A percentile compares a stretch with the other conserved stretches of the same genome.
Conservation (phyloP, 1,140 invertebrate species). For the Eumeta japonica region DNA sequence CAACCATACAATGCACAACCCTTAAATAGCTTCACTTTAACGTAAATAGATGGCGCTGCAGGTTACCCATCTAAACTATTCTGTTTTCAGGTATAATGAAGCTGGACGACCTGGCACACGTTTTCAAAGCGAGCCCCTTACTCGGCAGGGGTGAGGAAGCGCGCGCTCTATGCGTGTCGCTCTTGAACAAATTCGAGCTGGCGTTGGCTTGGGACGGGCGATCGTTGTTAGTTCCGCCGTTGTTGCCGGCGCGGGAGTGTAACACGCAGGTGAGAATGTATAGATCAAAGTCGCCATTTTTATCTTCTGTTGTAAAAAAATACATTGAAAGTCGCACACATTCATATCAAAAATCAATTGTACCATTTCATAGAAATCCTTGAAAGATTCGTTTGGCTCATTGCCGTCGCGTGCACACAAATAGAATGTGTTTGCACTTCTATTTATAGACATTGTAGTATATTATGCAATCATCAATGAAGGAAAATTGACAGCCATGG, state of each 20-base stretch:
- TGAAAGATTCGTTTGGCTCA: too few relatives aligned
- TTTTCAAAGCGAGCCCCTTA: conserved; percentile 86
- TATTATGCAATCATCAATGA: too few relatives aligned
- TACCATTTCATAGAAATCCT: too few relatives aligned
- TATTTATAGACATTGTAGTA: neutral
- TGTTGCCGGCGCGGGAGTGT: conserved; percentile 68
- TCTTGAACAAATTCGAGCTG: conserved; percentile 96
- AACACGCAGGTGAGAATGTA: too few relatives aligned
- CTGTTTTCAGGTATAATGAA: conserved; percentile 76
- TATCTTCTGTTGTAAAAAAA: neutral
- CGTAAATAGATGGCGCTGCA: too few relatives aligned
- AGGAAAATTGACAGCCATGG: too few relatives aligned
- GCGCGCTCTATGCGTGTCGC: conserved; percentile 80
- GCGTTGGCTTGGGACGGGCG: conserved; percentile 95
- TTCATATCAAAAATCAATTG: neutral
- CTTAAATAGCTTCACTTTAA: too few relatives aligned
- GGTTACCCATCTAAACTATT: too few relatives aligned
- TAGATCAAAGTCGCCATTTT: neutral
- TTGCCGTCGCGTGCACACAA: too few relatives aligned
- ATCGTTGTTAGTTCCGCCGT: conserved; percentile 86
- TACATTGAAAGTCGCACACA: neutral
- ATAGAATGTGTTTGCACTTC: too few relatives aligned
- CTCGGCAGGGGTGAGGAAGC: conserved; percentile 81
- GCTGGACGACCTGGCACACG: conserved; percentile 86
- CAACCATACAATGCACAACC: too few relatives aligned